Evolutionary conservation across 2,797 vertebrate species (phyloP), one percentile per base, ranked within the genome.

Genomic region (Molossus molossus): DNA sequence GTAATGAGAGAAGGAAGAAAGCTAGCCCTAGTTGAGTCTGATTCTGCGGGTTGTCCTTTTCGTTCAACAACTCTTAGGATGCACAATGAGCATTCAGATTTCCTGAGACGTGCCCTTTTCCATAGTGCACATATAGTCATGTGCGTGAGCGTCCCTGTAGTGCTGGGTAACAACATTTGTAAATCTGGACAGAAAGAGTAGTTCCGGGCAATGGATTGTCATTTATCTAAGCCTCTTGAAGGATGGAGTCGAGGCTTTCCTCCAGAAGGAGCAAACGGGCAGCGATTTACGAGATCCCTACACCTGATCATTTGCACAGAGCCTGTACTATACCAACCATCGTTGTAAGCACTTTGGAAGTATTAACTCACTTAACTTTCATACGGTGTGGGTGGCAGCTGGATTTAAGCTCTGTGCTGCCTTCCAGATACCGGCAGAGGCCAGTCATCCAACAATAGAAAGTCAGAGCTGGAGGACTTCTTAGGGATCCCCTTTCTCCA

Each of bases 121-220:
- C 18, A 45, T 48, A 67, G 11, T 9, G 33, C 27, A 21, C 1
- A 11, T 62, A 27, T 23, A 62, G 69, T 70, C 83, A 8, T 50
- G 4, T 48, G 45, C 45, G 27, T 29, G 58, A 25, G 23, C 33
- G n/a, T 76, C 17, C n/a, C 62, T 20, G 1, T 10, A 10, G n/a
- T 33, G 21, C 48, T 80, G 60, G 5, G 21, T 72, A 29, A 45
- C 25, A 53, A 69, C 5, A 45, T 53, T 33, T 72, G 12, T 33
- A 93, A 20, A 60, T 95, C 58, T 90, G 14, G 45, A 48, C 48
- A 92, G 84, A 87, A 87, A 67, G 62, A 77, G 25, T 14, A 85
- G 29, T n/a, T n/a, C n/a, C n/a, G 45, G 15, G 15, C 37, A 58
- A 37, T 18, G 64, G 75, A 72, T 27, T 53, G 21, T 53, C 69